phyloP scores from a whole-genome alignment of 2,797 vertebrate species.

The Halcyon badia region DNA sequence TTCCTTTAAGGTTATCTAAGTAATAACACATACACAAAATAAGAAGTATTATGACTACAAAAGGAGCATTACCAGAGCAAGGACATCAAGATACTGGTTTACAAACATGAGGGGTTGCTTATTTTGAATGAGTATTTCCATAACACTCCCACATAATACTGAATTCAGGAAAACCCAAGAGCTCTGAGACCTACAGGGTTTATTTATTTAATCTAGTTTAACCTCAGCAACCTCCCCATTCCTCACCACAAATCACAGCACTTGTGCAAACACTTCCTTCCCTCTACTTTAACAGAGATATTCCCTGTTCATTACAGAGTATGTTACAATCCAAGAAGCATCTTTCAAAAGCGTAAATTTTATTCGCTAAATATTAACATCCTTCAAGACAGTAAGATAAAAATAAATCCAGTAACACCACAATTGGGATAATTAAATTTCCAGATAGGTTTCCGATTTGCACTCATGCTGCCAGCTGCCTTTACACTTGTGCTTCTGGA shows the following conservation, averaged over 20 bases:
- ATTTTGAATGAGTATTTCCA: neutral
- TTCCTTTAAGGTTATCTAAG: neutral
- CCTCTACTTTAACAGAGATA: neutral
- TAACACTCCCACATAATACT: neutral
- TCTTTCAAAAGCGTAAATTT: neutral
- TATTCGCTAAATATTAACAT: neutral
- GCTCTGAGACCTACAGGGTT: neutral
- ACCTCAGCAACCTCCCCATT: neutral
- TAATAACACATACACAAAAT: neutral
- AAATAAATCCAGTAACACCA: conserved; percentile 2
- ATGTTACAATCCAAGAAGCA: neutral
- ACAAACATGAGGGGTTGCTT: neutral
- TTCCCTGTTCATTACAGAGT: neutral
- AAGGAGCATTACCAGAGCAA: conserved; percentile 15
- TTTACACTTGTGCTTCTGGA: conserved; percentile 65
- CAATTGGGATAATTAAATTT: conserved; percentile 33
- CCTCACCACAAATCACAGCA: neutral
- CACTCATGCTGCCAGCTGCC: conserved; percentile 78
- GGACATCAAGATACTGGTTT: neutral
- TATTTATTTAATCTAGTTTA: conserved; percentile 41
- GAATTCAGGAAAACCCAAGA: conserved; percentile 10
- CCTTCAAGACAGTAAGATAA: neutral
- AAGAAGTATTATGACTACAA: neutral
- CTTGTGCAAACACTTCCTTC: neutral
- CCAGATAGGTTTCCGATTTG: conserved; percentile 40